These are phyloP conservation scores for Mythimna lalbum DNA, from an alignment of 2,888 invertebrate genomes.

Conservation along the genomic window DNA sequence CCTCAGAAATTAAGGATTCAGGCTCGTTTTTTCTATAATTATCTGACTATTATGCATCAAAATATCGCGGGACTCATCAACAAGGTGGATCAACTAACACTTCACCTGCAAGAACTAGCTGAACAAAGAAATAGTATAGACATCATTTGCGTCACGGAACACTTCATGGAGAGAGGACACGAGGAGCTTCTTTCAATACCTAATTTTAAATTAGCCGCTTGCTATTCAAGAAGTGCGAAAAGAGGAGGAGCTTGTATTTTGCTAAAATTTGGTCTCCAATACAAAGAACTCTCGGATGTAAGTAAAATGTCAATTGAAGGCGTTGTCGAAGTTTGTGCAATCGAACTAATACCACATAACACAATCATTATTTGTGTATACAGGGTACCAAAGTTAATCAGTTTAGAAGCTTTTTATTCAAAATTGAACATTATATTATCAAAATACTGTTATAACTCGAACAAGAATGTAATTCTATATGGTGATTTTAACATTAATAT, in stretches of 20 bases:
- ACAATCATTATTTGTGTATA: no score
- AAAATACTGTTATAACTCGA: no score
- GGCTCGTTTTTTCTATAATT: background rate
- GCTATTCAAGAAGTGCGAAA: background rate
- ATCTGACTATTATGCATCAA: background rate
- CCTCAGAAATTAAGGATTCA: background rate
- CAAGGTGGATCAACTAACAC: background rate
- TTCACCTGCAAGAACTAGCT: background rate
- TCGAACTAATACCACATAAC: no score
- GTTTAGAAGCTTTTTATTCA: no score
- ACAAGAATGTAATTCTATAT: no score
- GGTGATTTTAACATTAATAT: no score
- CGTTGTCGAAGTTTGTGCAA: no score
- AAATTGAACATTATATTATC: no score
- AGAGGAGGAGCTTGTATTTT: background rate
- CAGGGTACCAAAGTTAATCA: no score
- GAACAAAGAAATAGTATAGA: background rate
- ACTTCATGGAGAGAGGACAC: constrained; percentile 9
- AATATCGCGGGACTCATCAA: background rate
- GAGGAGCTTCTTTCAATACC: background rate
- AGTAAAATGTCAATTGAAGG: constrained; percentile 6
- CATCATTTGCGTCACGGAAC: constrained; percentile 2
- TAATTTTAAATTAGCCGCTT: constrained; percentile 11
- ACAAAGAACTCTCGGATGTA: background rate
- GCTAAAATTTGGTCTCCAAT: background rate